Evolutionary conservation across 2,113 vertebrate species (phyloP).

Genomic region (Stictonetta naevosa): DNA sequence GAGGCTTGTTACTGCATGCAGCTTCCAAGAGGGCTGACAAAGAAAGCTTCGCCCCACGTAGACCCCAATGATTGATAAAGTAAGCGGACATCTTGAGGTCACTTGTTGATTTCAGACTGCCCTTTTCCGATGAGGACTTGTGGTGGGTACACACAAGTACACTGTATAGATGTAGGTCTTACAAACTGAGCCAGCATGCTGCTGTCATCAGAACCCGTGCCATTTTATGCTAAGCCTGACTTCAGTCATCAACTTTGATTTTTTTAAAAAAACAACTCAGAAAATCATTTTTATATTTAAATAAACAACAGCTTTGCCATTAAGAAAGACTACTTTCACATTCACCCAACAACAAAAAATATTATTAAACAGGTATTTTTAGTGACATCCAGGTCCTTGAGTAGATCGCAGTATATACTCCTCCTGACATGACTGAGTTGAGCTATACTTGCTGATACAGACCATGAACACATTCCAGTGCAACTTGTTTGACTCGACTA

Average conservation of each 20-base stretch:
- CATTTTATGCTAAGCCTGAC: neutral
- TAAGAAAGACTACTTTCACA: neutral
- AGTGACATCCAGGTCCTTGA: neutral
- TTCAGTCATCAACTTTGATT: neutral
- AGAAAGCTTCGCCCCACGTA: fast-evolving
- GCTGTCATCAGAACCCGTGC: neutral
- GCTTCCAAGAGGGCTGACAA: neutral
- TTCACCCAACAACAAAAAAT: neutral
- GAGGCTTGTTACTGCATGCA: neutral
- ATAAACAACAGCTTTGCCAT: neutral
- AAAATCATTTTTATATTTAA: slow-evolving; percentile 1
- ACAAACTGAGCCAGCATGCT: neutral
- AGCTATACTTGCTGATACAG: neutral
- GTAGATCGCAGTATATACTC: neutral
- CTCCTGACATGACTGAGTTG: neutral
- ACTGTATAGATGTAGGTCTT: neutral
- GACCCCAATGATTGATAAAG: neutral
- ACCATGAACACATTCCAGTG: slow-evolving; percentile 7
- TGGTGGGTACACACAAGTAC: neutral
- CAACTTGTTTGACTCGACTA: neutral
- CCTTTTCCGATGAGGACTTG: neutral
- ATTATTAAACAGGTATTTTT: neutral
- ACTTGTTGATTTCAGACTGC: neutral
- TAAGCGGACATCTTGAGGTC: neutral
- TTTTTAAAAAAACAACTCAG: neutral